phyloP scores from a whole-genome alignment of 2,797 vertebrate genomes.

The Eulemur coronatus region DNA sequence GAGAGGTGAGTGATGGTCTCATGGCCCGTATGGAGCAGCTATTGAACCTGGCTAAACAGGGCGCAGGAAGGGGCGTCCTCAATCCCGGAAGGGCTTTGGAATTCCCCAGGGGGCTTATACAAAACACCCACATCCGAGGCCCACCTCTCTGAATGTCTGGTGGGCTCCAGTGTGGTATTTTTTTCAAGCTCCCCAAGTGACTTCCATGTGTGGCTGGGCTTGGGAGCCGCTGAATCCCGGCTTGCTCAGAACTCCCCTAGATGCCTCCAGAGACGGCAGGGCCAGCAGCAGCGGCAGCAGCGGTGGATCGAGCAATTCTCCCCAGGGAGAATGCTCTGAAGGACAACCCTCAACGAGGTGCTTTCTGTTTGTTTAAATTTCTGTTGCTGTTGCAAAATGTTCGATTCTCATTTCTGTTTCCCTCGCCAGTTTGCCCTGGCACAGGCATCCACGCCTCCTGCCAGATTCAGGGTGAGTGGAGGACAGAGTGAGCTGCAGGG shows the following conservation, averaged over 20 bases:
- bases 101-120: not conserved
- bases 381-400: slow-evolving; percentile 9
- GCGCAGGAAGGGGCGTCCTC: rapidly evolving
- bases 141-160: not conserved
- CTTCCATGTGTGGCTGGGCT: too few species aligned
- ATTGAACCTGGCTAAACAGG: too few species aligned
- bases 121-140: not conserved
- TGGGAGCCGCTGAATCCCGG: not conserved
- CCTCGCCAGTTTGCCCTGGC: slow-evolving; percentile 22
- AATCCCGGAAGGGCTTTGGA: not conserved
- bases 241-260: not conserved
- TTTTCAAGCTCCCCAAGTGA: not conserved
- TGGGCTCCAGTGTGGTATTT: not conserved
- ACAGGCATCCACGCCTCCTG: not conserved
- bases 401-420: slow-evolving; percentile 8
- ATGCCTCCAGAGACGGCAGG: not conserved
- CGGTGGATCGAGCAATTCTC: rapidly evolving
- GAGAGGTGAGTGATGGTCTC: not conserved
- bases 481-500: not conserved
- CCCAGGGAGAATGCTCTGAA: not conserved
- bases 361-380: not conserved
- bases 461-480: slow-evolving; percentile 48
- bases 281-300: rapidly evolving
- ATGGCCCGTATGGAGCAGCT: not conserved
- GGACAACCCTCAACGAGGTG: not conserved